Evolutionary conservation across 2,888 invertebrate genomes (phyloP).

Genomic region (Sinelater perroti): DNA sequence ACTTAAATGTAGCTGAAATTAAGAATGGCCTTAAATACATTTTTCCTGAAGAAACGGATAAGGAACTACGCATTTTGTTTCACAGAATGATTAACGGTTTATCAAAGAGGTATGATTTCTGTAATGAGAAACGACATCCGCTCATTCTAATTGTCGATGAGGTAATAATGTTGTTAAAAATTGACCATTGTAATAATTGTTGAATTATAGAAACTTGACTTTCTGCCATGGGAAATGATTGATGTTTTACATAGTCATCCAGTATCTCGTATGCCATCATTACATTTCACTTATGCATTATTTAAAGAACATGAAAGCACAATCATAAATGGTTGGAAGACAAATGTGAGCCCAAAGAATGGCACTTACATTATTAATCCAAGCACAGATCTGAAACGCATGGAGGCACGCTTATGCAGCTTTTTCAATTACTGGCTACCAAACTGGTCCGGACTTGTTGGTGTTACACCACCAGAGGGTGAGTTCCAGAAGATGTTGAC

Average conservation of each 20-base stretch:
- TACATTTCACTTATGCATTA: constrained; percentile 72
- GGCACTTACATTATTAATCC: constrained; percentile 76
- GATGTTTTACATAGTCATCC: constrained; percentile 72
- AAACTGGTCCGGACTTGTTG: constrained; percentile 60
- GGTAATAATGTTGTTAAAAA: constrained; percentile 56
- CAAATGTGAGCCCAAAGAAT: constrained; percentile 60
- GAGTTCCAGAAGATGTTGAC: constrained; percentile 64
- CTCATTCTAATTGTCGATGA: constrained; percentile 76
- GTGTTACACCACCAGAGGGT: constrained; percentile 63
- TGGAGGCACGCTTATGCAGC: constrained; percentile 60
- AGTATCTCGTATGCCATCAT: constrained; percentile 77
- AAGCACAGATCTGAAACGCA: constrained; percentile 62
- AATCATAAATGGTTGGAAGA: constrained; percentile 67
- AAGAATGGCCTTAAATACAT: constrained; percentile 57
- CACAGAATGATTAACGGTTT: constrained; percentile 58
- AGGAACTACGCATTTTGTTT: constrained; percentile 61
- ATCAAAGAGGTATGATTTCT: constrained; percentile 58
- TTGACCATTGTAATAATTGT: constrained; percentile 37
- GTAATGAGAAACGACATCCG: constrained; percentile 65
- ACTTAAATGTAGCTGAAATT: constrained; percentile 58
- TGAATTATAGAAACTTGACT: constrained; percentile 71
- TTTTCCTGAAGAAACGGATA: constrained; percentile 54
- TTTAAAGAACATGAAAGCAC: constrained; percentile 68
- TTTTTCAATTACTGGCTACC: constrained; percentile 64
- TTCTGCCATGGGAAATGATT: constrained; percentile 82